These are phyloP conservation scores for Reticulitermes lucifugus DNA, from an alignment of 2,888 invertebrate species.

Conservation along the genomic window DNA sequence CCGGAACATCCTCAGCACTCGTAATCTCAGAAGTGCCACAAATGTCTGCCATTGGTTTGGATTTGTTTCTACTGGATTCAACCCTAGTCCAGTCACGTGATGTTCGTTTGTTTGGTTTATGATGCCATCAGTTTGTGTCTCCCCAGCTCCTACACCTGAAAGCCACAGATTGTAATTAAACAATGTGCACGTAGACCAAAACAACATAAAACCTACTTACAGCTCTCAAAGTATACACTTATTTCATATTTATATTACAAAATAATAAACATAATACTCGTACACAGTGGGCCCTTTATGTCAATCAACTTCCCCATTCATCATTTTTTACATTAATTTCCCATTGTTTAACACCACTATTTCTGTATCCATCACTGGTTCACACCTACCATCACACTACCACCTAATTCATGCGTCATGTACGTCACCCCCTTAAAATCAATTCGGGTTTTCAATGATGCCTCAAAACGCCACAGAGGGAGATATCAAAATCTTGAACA, in stretches of 20 bases:
- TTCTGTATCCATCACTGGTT: too few species aligned
- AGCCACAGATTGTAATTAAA: not conserved
- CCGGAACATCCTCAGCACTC: conserved; percentile 74
- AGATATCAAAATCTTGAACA: conserved; percentile 8
- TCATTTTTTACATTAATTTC: too few species aligned
- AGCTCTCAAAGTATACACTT: too few species aligned
- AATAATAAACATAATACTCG: too few species aligned
- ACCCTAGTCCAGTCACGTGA: conserved; percentile 69
- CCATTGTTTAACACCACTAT: too few species aligned
- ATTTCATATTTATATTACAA: too few species aligned
- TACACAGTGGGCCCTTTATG: too few species aligned
- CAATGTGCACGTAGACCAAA: not conserved
- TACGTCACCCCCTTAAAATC: not conserved
- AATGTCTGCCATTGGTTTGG: conserved; percentile 74
- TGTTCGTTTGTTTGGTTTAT: conserved; percentile 59
- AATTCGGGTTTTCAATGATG: not conserved
- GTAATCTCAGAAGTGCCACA: conserved; percentile 74
- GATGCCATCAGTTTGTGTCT: conserved; percentile 35
- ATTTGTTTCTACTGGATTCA: conserved; percentile 73
- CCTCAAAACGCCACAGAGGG: not conserved
- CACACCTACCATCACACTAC: too few species aligned
- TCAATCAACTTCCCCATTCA: too few species aligned
- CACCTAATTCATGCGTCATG: too few species aligned
- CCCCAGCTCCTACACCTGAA: conserved; percentile 27
- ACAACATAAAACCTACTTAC: not conserved